Evolutionary conservation across 2,113 vertebrate species (phyloP), one percentile per base, ranked within the genome.

Genomic region (Strigops habroptila): DNA sequence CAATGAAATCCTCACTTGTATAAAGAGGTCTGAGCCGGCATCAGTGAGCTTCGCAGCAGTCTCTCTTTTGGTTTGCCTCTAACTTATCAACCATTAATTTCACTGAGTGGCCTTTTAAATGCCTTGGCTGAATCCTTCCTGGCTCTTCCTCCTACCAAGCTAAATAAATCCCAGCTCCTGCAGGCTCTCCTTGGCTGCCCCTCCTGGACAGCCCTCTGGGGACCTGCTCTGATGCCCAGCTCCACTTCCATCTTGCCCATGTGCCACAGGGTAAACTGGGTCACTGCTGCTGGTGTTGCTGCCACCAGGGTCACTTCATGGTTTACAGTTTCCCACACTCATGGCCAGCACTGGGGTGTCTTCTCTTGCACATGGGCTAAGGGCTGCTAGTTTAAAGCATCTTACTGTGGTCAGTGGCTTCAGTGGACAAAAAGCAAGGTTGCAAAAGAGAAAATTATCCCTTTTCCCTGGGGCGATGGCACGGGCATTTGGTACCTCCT

Each of bases 191-290:
- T 46, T 88, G 86, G 76, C 88, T 81, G 63, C 12, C 30, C 15
- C 12, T 59, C 73, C 71, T 60, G 84, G 31, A 43, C n/a, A 2
- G 49, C 19, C 69, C 53, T 16, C 70, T 3, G 3, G 68, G 43
- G 68, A 43, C 10, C 15, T 25, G 43, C 31, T 80, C 21, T 2
- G 6, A 12, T 27, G 67, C 51, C 62, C 18, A 1, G 28, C 41
- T 31, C 27, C 1, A 4, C 71, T 93, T 73, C n/a, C 31, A 11
- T 35, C 31, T 44, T 57, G 53, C 52, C 41, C 5, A 1, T 0
- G 0, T 46, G 71, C 55, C 2, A 4, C 86, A 53, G 57, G 0
- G 0, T 13, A 57, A 46, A n/a, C 0, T 0, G 62, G 25, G 18
- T 76, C 2, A 0, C 57, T 35, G 41, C 55, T 55, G 18, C 37